Percentiles rank a stretch among this genome's conserved stretches.
These are phyloP conservation scores for Mirounga angustirostris DNA, from an alignment of 2,113 vertebrate species.

Conservation along the genomic window DNA sequence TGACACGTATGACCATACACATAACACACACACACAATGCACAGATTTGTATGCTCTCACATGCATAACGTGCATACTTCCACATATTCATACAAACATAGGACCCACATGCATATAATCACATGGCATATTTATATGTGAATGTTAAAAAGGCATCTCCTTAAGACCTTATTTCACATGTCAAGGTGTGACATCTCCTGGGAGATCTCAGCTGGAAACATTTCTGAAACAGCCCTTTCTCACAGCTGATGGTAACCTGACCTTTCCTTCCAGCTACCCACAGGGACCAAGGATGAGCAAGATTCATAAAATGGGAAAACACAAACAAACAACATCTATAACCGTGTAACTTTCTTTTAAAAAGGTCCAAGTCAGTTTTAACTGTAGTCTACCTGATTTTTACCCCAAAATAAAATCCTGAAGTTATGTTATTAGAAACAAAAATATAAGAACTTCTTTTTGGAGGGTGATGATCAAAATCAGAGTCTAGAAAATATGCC, in stretches of 20 bases:
- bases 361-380: conserved; percentile 22
- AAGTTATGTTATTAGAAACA: not conserved
- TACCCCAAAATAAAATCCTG: not conserved
- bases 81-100: not conserved
- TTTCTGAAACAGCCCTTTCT: conserved; percentile 67
- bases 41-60: not conserved
- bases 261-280: conserved; percentile 61
- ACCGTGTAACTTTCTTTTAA: not conserved
- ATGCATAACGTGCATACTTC: not conserved
- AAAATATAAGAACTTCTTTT: not conserved
- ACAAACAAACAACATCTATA: conserved; percentile 63
- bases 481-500: not conserved
- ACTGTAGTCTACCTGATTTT: conserved; percentile 17
- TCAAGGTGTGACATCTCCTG: conserved; percentile 68
- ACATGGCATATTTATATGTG: conserved; percentile 1
- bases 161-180: conserved; percentile 56
- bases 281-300: conserved; percentile 56
- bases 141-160: conserved; percentile 65
- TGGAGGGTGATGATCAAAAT: not conserved
- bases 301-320: conserved; percentile 65
- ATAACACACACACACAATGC: not conserved
- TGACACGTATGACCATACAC: not conserved
- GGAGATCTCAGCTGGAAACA: conserved; percentile 70
- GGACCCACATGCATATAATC: not conserved
- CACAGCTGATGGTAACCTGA: conserved; percentile 72